These are phyloP conservation scores for Saguinus imperator DNA, from an alignment of 2,113 vertebrate genomes.

Conservation along the genomic window DNA sequence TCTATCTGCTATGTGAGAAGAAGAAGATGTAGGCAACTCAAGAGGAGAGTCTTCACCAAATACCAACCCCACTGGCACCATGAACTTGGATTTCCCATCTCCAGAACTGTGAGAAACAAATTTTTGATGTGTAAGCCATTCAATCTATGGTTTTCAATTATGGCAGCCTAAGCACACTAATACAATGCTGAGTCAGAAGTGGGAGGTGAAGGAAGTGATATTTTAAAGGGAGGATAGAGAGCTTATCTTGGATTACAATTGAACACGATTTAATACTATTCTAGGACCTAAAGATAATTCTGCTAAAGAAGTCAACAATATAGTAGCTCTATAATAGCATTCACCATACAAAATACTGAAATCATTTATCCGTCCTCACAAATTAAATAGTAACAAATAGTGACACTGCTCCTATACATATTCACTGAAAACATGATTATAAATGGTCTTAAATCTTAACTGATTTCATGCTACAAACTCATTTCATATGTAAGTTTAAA, in stretches of 20 bases:
- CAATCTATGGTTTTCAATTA: background rate
- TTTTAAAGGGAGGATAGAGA: background rate
- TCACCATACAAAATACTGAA: background rate
- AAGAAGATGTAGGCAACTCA: background rate
- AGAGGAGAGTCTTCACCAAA: background rate
- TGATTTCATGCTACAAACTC: background rate
- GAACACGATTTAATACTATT: background rate
- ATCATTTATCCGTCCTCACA: background rate
- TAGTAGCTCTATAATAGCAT: background rate
- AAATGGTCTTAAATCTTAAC: background rate
- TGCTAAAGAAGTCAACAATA: background rate
- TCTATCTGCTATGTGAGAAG: background rate
- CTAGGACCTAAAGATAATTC: background rate
- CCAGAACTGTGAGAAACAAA: background rate
- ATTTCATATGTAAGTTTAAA: constrained; percentile 7
- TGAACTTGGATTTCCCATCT: background rate
- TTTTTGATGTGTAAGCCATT: background rate
- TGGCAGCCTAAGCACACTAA: background rate
- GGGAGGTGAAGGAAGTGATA: background rate
- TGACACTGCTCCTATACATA: background rate
- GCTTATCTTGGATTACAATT: background rate
- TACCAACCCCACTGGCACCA: background rate
- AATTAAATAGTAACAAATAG: background rate
- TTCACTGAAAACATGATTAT: constrained; percentile 22
- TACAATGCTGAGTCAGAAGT: background rate